phyloP scores from a whole-genome alignment of 2,797 vertebrate species.

The Typhlichthys eigenmanni region DNA sequence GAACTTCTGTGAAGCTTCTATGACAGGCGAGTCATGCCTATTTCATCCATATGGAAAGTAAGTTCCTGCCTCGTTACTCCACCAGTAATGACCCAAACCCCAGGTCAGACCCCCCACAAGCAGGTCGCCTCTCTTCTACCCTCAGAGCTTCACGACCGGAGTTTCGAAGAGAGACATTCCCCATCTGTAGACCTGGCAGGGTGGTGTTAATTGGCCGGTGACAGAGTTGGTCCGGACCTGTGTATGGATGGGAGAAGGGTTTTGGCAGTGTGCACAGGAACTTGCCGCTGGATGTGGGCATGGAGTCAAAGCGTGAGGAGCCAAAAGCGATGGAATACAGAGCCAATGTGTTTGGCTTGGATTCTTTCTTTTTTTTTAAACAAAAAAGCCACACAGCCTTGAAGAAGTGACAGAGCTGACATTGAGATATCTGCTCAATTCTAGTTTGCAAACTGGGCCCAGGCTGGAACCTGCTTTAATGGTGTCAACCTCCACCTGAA shows the following conservation, averaged over 20 bases:
- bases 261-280: slow-evolving; percentile 44
- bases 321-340: slow-evolving; percentile 45
- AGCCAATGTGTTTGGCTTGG: slow-evolving; percentile 50
- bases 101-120: slow-evolving; percentile 59
- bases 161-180: slow-evolving; percentile 18
- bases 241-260: slow-evolving; percentile 31
- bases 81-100: slow-evolving; percentile 23
- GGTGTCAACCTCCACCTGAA: too few relatives aligned
- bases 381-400: slow-evolving; percentile 30
- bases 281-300: slow-evolving; percentile 45
- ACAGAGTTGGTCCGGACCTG: slow-evolving; percentile 39
- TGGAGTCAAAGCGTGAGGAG: slow-evolving; percentile 15
- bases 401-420: slow-evolving; percentile 10
- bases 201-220: slow-evolving; percentile 30
- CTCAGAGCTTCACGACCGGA: slow-evolving; percentile 10
- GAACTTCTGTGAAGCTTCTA: slow-evolving; percentile 18
- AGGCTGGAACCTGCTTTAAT: too few relatives aligned
- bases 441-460: too few relatives aligned
- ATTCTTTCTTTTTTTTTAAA: slow-evolving; percentile 1
- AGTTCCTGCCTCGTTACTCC: slow-evolving; percentile 23
- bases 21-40: slow-evolving; percentile 35
- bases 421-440: slow-evolving; percentile 3
- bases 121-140: not conserved
- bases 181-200: slow-evolving; percentile 29
- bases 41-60: slow-evolving; percentile 50